Evolutionary conservation across 2,113 vertebrate genomes (phyloP), one percentile per base, ranked within the genome.

Genomic region (Silurus glanis): DNA sequence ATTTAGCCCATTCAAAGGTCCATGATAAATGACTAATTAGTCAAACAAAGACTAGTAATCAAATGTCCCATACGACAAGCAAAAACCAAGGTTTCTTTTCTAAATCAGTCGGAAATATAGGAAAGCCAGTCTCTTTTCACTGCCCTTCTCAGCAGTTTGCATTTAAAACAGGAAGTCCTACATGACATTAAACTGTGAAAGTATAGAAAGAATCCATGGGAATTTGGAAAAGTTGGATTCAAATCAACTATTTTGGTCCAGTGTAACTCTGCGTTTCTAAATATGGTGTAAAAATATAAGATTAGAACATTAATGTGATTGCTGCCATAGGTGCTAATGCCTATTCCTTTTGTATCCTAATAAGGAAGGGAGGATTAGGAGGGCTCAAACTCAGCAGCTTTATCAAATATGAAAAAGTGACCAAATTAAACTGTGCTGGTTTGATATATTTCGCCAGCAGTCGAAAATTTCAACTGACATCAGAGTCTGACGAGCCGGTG

Each of bases 401-500:
- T 72, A 67, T 85, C 71, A 82, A 83, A 82, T 85, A 80, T 56
- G 74, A 62, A 64, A 85, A 59, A 88, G 49, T 21, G 47, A 16
- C 53, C 8, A 3, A 4, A 37, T 49, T 84, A 79, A 88, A 82
- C 5, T 17, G 64, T 64, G 69, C 75, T 61, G 53, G 72, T 86
- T 74, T 64, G 80, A 91, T 86, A 80, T 89, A 83, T 88, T 88
- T 89, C 9, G 59, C 83, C 79, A 72, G 19, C 81, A 64, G 85
- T 87, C 85, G 90, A 89, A 37, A 61, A 85, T 86, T 90, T 66
- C 81, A 49, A 5, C 81, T 85, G 55, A 88, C 81, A 80, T 83
- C 83, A 6, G 56, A 82, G 85, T 90, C 86, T 89, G 89, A 93
- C 90, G 91, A 92, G 89, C 90, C 80, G 80, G 25, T 72, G 84